phyloP scores from a whole-genome alignment of 2,113 vertebrate genomes.

The Mesitornis unicolor region DNA sequence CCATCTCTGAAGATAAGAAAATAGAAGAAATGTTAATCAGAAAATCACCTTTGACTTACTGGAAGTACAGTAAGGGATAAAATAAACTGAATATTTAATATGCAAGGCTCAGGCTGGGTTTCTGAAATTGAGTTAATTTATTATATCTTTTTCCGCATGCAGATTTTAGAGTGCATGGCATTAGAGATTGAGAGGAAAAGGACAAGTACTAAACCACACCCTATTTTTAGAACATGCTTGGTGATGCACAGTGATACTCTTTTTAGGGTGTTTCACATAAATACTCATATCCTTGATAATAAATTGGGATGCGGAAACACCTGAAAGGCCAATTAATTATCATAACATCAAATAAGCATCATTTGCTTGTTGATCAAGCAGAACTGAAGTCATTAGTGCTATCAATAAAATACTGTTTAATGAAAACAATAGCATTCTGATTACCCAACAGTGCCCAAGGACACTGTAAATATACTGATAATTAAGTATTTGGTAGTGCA shows the following conservation, averaged over 20 bases:
- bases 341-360: constrained; percentile 20
- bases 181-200: not conserved
- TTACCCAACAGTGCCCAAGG: constrained; percentile 33
- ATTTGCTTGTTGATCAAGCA: constrained; percentile 57
- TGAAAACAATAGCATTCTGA: constrained; percentile 34
- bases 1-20: not conserved
- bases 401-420: constrained; percentile 51
- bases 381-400: constrained; percentile 42
- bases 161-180: too few species aligned
- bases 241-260: not conserved
- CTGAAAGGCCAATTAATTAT: constrained; percentile 53
- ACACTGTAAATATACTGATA: constrained; percentile 44
- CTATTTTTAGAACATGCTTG: not conserved
- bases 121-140: not conserved
- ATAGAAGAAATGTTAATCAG: not conserved
- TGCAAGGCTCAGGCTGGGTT: not conserved
- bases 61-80: not conserved
- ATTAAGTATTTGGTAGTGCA: constrained; percentile 32
- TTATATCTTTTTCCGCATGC: too few species aligned
- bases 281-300: not conserved
- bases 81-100: not conserved
- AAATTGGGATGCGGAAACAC: constrained; percentile 13
- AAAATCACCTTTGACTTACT: not conserved
- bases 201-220: not conserved
- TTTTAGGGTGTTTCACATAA: not conserved